These are phyloP conservation scores for Crenichthys baileyi DNA, from an alignment of 2,797 vertebrate species.

Conservation along the genomic window DNA sequence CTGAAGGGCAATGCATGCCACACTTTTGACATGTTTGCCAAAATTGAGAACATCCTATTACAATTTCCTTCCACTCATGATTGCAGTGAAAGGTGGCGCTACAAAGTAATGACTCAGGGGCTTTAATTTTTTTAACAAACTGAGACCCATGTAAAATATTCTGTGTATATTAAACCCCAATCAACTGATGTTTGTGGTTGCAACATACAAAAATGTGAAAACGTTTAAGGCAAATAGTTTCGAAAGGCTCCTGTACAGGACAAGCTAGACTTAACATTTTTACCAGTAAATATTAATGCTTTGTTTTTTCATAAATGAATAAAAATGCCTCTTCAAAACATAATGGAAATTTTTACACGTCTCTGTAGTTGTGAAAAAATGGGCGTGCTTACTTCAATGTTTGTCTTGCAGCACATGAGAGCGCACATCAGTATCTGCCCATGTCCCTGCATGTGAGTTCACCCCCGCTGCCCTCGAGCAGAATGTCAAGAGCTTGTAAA, in stretches of 20 bases:
- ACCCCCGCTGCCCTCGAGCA: conserved; percentile 44
- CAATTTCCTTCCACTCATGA: too few species aligned
- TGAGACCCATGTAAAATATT: not conserved
- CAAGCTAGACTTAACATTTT: not conserved
- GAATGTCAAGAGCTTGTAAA: conserved; percentile 58
- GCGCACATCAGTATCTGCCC: conserved; percentile 20
- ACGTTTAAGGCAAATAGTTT: not conserved
- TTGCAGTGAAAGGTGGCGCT: not conserved
- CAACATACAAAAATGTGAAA: not conserved
- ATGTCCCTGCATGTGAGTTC: conserved; percentile 43
- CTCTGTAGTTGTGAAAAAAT: not conserved
- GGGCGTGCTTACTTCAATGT: not conserved
- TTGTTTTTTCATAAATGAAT: not conserved
- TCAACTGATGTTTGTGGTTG: not conserved
- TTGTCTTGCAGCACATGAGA: conserved; percentile 19
- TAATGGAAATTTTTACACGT: not conserved
- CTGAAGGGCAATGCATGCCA: not conserved
- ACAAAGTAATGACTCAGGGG: not conserved
- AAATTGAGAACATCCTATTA: not conserved
- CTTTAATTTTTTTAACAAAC: not conserved
- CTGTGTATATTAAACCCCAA: not conserved
- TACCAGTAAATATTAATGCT: not conserved
- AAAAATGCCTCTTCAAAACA: conserved; percentile 13
- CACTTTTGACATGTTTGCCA: not conserved
- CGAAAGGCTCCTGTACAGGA: not conserved